Conservation (phyloP, 2,797 vertebrate genomes). For the Neosilurus hyrtlii region DNA sequence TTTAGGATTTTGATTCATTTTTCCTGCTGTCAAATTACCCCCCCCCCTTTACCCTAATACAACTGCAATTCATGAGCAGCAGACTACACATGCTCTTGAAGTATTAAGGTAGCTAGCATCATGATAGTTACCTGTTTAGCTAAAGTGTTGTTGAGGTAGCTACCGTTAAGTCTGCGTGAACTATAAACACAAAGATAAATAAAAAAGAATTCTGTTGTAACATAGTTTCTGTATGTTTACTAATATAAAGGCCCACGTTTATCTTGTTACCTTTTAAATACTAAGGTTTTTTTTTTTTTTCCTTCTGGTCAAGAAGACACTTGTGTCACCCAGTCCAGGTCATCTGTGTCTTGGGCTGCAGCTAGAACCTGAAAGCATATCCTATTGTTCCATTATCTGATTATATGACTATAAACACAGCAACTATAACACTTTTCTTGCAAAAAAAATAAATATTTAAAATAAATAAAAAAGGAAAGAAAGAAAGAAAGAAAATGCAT, state of each 20-base stretch:
- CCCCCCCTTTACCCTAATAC: too few relatives aligned
- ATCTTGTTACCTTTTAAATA: too few relatives aligned
- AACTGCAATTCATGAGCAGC: neutral
- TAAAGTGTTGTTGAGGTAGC: constrained; percentile 1
- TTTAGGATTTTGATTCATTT: neutral
- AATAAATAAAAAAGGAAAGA: neutral
- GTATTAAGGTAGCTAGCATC: neutral
- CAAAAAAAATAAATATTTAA: neutral
- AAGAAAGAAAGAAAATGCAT: neutral
- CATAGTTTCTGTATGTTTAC: neutral
- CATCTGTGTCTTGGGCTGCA: neutral
- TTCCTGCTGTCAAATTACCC: neutral
- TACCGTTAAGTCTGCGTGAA: neutral
- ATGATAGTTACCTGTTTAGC: neutral
- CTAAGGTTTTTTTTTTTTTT: too few relatives aligned
- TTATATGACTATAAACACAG: constrained; percentile 25
- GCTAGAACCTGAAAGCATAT: neutral
- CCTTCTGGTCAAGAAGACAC: neutral
- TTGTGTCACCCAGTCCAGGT: neutral
- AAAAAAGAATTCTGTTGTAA: neutral
- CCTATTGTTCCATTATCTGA: neutral
- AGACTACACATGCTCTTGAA: neutral
- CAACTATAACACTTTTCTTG: constrained; percentile 16
- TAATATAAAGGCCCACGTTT: neutral
- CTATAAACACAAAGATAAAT: neutral